Percentiles rank a stretch among this genome's conserved stretches.
Evolutionary conservation across 2,888 invertebrate species (phyloP).

Genomic region (Nowickia ferox): DNA sequence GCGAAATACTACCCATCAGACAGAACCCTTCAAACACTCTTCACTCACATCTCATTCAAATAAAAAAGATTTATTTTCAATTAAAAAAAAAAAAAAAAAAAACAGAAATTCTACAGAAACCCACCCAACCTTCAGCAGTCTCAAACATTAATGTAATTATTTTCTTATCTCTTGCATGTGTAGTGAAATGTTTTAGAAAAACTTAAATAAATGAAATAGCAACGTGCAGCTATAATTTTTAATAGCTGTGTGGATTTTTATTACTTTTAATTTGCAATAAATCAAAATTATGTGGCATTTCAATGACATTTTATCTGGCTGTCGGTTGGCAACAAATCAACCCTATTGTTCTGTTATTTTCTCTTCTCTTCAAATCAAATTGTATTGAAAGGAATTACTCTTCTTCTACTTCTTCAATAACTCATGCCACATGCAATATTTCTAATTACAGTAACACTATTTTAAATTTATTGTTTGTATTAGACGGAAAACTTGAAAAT

Average conservation of each 20-base stretch:
- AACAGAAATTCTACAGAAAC: background rate
- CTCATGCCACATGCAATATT: constrained; percentile 41
- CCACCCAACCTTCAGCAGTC: background rate
- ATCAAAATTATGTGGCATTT: constrained; percentile 75
- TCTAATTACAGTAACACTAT: constrained; percentile 5
- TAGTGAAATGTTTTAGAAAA: constrained; percentile 2
- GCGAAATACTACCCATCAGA: constrained; percentile 30
- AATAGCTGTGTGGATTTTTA: constrained; percentile 77
- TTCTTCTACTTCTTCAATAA: background rate
- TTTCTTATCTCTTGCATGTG: constrained; percentile 14
- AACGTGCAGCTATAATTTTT: constrained; percentile 69
- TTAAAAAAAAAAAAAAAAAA: constrained; percentile 53
- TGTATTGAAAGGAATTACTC: background rate
- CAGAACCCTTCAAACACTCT: constrained; percentile 19
- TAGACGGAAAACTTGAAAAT: background rate
- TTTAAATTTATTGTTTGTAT: background rate
- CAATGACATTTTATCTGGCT: constrained; percentile 23
- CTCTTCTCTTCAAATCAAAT: constrained; percentile 14
- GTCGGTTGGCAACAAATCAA: constrained; percentile 44
- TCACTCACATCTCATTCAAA: background rate
- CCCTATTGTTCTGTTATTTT: constrained; percentile 22
- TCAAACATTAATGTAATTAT: background rate
- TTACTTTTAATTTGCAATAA: constrained; percentile 79
- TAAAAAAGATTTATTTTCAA: constrained; percentile 80
- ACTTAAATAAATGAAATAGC: background rate